These are phyloP conservation scores for Fragum fragum DNA, from an alignment of 2,888 invertebrate species.

Conservation along the genomic window DNA sequence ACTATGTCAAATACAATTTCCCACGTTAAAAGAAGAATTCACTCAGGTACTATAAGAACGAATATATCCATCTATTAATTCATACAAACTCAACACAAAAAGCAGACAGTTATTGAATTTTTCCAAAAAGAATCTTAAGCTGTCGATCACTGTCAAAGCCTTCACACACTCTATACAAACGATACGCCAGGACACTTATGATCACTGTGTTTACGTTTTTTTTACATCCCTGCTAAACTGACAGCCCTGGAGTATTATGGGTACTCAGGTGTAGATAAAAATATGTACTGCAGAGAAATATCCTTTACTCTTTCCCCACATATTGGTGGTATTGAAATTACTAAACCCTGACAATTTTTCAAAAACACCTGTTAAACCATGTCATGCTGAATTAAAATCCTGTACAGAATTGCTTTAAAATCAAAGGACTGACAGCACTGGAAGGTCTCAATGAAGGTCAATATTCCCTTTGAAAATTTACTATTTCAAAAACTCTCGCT, in stretches of 20 bases:
- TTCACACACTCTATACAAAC: constrained; percentile 3
- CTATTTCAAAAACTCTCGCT: too few species aligned
- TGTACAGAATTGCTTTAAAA: too few species aligned
- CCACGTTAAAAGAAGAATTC: neutral
- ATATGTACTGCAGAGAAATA: constrained; percentile 1
- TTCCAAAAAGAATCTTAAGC: neutral
- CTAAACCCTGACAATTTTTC: too few species aligned
- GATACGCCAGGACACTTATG: constrained; percentile 12
- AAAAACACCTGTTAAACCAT: too few species aligned
- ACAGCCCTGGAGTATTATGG: constrained; percentile 28
- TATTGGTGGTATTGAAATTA: too few species aligned
- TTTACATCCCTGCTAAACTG: neutral
- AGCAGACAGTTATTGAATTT: constrained; percentile 16
- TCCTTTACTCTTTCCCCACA: neutral
- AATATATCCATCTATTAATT: constrained; percentile 11
- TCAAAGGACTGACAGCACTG: too few species aligned
- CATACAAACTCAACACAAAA: neutral
- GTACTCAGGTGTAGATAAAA: constrained; percentile 28
- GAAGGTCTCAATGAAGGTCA: too few species aligned
- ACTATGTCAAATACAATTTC: neutral
- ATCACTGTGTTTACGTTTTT: constrained; percentile 12
- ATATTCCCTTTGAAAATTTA: too few species aligned
- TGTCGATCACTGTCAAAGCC: constrained; percentile 10
- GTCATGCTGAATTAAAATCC: too few species aligned
- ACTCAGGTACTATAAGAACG: neutral